A percentile compares a stretch with the other conserved stretches of the same genome.
These are phyloP conservation scores for Boleophthalmus pectinirostris DNA, from an alignment of 2,113 vertebrate species.

Conservation along the genomic window DNA sequence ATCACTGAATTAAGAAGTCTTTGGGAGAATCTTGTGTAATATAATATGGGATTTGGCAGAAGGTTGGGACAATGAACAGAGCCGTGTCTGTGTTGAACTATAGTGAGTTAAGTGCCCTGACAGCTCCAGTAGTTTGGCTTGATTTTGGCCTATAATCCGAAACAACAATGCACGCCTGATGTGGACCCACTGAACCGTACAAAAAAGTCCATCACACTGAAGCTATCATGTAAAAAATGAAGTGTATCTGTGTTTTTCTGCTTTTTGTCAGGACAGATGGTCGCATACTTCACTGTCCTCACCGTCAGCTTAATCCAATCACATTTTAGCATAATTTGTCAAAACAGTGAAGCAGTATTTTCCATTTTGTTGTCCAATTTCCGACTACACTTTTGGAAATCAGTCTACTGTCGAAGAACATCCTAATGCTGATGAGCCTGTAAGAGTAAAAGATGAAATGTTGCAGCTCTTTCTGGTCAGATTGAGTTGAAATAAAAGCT, in stretches of 20 bases:
- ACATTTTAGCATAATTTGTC: background rate
- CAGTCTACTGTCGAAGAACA: too few relatives aligned
- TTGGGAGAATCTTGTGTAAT: constrained; percentile 58
- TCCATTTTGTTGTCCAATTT: background rate
- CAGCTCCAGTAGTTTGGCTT: constrained; percentile 38
- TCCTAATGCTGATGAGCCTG: too few relatives aligned
- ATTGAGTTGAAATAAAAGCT: too few relatives aligned
- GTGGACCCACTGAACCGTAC: background rate
- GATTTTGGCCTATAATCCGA: constrained; percentile 58
- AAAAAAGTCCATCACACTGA: constrained; percentile 27
- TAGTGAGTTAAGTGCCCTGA: constrained; percentile 12
- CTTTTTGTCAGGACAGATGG: too few relatives aligned
- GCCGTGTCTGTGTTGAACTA: constrained; percentile 36
- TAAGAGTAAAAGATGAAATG: too few relatives aligned
- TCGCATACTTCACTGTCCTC: background rate
- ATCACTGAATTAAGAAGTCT: constrained; percentile 37
- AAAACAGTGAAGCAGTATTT: background rate
- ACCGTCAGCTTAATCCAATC: background rate
- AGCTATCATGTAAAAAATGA: constrained; percentile 36
- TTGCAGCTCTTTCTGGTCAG: too few relatives aligned
- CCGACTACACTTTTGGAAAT: background rate
- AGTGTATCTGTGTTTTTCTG: background rate
- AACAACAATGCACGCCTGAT: constrained; percentile 42
- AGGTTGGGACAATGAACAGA: constrained; percentile 39
- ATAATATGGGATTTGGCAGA: constrained; percentile 52